These are phyloP conservation scores for Thamnophis elegans DNA, from an alignment of 2,797 vertebrate genomes.

Conservation along the genomic window DNA sequence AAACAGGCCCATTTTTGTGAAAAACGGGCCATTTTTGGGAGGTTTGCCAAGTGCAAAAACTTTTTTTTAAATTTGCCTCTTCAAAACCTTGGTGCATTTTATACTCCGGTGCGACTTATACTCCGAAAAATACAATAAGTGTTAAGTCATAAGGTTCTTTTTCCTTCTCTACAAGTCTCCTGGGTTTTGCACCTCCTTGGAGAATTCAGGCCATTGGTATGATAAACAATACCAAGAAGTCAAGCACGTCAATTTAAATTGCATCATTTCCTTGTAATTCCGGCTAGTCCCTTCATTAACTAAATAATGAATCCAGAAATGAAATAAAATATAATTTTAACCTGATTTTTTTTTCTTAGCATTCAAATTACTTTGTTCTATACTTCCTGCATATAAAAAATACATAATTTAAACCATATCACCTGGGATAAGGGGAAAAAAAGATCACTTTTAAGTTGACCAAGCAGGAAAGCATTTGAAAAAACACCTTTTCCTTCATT, in stretches of 20 bases:
- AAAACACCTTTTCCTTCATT: not conserved
- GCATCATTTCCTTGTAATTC: slow-evolving; percentile 7
- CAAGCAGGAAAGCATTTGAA: not conserved
- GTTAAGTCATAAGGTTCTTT: not conserved
- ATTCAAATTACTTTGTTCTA: not conserved
- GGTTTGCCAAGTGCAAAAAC: too few species aligned
- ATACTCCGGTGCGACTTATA: too few species aligned
- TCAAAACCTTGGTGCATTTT: too few species aligned
- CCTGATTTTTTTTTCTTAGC: slow-evolving; percentile 22
- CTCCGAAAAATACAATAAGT: not conserved
- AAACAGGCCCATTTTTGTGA: too few species aligned
- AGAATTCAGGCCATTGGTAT: not conserved
- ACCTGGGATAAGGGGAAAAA: not conserved
- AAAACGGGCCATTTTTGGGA: too few species aligned
- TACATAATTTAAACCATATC: not conserved
- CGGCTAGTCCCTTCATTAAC: not conserved
- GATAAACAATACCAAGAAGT: slow-evolving; percentile 6
- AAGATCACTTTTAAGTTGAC: not conserved
- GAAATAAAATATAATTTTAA: not conserved
- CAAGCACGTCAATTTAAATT: not conserved
- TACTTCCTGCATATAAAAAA: not conserved
- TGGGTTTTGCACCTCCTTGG: not conserved
- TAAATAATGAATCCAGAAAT: not conserved
- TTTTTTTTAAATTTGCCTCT: too few species aligned
- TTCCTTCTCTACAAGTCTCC: not conserved